Percentiles rank a stretch among this genome's conserved stretches.
Evolutionary conservation across 2,888 invertebrate species (phyloP).

Genomic region (Tachina lurida): DNA sequence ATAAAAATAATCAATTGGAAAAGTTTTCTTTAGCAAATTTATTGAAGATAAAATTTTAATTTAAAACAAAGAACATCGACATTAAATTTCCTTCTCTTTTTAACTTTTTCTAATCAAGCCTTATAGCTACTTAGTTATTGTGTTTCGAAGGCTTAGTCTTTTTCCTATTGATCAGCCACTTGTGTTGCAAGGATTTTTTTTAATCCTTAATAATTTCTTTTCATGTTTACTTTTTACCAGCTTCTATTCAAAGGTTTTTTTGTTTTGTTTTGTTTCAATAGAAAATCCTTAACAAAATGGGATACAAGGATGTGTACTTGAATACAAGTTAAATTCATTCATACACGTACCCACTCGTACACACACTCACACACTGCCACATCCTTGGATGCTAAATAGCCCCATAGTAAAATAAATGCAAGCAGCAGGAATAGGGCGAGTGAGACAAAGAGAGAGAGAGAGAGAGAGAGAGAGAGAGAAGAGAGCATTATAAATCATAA

Average conservation of each 20-base stretch:
- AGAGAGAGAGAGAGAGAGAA: not conserved
- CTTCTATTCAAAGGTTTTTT: constrained; percentile 14
- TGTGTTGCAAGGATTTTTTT: constrained; percentile 39
- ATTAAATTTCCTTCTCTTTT: not conserved
- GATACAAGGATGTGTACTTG: constrained; percentile 43
- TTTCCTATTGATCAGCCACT: constrained; percentile 23
- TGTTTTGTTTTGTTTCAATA: constrained; percentile 30
- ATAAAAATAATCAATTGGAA: no score
- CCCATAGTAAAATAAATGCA: constrained; percentile 15
- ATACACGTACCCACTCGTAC: not conserved
- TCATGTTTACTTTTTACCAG: constrained; percentile 31
- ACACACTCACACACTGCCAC: not conserved
- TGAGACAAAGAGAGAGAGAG: not conserved
- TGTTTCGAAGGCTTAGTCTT: not conserved
- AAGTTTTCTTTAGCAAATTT: no score
- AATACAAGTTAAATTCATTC: constrained; percentile 24
- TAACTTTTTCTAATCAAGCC: constrained; percentile 13
- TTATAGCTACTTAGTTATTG: not conserved
- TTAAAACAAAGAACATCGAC: not conserved
- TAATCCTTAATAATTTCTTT: constrained; percentile 45
- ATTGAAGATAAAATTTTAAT: constrained; percentile 7
- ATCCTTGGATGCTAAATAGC: constrained; percentile 21
- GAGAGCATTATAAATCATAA: constrained; percentile 9
- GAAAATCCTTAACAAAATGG: constrained; percentile 16
- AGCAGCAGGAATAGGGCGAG: not conserved